Base-by-base conservation (phyloP, 1,140 invertebrate genomes). In the Apis florea region DNA sequence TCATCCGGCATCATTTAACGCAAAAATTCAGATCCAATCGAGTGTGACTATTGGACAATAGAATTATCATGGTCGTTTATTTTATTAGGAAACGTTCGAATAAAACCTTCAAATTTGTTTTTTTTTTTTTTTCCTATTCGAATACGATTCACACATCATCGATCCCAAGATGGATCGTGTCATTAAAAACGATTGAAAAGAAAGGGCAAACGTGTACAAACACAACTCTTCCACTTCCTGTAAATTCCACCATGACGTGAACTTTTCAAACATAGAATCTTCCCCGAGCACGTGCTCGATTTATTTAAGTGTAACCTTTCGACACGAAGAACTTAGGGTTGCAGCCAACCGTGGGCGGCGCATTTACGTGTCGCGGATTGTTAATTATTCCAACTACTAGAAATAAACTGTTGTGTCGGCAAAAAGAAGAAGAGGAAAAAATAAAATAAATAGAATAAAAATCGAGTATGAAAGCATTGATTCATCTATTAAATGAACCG, bases 271-370 rank as follows among this genome's bases (percentile, higher is more conserved):
- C 67, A 8, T 26, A 26, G 24, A 12, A 53, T 19, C 49, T 19
- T 2, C 5, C n/a, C 0, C 4, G 53, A 40, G 19, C 24, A n/a
- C 69, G 21, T 54, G 21, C 31, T 40, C 54, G 21, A 47, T 72
- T 31, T 24, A 24, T 73, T 40, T 54, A 40, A 40, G 21, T 10
- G 54, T 61, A 59, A 73, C 53, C n/a, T 73, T 58, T 70, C 51
- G 17, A 8, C 51, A 47, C 8, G 21, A 10, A 12, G 24, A 56
- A 51, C 2, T 70, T 70, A 19, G 51, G 17, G n/a, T 6, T 12
- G 19, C 49, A 13, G 11, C 4, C 2, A 69, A 17, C 10, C n/a
- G 49, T 26, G 13, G 54, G 21, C 9, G 21, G 2, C 21, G 54
- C 40, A 12, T 12, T 47, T 10, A 10, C 31, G 21, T 17, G 5